Base-by-base conservation (phyloP, 2,888 invertebrate species). In the Spilarctia lutea region DNA sequence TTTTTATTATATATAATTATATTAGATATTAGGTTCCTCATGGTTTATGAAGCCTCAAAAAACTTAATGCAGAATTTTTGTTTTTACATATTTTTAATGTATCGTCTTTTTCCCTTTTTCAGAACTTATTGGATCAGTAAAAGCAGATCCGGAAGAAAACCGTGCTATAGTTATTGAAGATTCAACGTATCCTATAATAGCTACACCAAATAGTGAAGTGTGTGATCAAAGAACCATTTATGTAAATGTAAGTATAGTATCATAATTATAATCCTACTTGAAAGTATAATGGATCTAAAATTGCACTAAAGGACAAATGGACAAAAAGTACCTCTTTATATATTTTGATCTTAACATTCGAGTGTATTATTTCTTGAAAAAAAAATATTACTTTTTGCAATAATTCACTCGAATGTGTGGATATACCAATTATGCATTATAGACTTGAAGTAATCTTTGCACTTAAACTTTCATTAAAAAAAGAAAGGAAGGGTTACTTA, bases 151-250 rank as follows among this genome's bases (percentile, higher is more conserved):
- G 11, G 91, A 92, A 71, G 87, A 81, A 1, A 90, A 90, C 30
- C 89, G 95, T 81, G 95, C 95, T 2, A 82, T 76, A 52, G 80
- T 94, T 35, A 83, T 89, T 2, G 92, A 90, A 7, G 91, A 93
- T 72, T 81, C 91, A 16, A 87, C 89, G 48, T 92, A 91, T 63
- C 85, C 77, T 2, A 75, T 94, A 0, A 85, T 82, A 2, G 87
- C 90, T 0, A 85, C 79, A 70, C 91, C 93, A 0, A 94, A 93
- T 0, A 81, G 82, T 6, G 88, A 90, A 60, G 81, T 81, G 10
- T 96, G 96, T 76, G 90, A 94, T 27, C 93, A 95, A 66, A 90
- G 92, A 79, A 85, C 86, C 24, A 90, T 96, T 16, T 88, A 91
- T 82, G 91, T 96, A 0, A 91, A 91, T 85, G 96, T 96, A 89